These are phyloP conservation scores for Leptestheria dahalacensis DNA, from an alignment of 1,140 invertebrate genomes.

Conservation along the genomic window DNA sequence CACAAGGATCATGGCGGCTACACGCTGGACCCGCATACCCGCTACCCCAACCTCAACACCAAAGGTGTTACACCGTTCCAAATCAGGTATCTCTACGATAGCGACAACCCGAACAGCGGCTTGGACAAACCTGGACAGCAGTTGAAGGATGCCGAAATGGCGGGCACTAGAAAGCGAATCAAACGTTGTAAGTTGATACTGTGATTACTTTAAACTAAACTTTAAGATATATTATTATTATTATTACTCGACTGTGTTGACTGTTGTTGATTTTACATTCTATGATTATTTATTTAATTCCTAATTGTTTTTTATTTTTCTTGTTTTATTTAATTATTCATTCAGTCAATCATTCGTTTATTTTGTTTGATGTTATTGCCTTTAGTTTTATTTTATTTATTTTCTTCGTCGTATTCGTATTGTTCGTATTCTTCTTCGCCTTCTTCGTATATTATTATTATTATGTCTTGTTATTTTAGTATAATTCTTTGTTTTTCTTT, in stretches of 20 bases:
- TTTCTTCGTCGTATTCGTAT: too few relatives aligned
- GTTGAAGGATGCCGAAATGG: background rate
- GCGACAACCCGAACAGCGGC: constrained; percentile 38
- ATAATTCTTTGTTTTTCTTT: constrained; percentile 8
- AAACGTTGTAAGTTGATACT: constrained; percentile 49
- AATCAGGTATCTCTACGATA: constrained; percentile 36
- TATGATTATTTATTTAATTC: too few relatives aligned
- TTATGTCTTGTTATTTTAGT: background rate
- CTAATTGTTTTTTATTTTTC: too few relatives aligned
- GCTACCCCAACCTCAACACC: constrained; percentile 41
- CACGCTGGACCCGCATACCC: constrained; percentile 74
- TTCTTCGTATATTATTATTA: background rate
- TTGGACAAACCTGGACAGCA: constrained; percentile 18
- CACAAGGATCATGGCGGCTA: constrained; percentile 74
- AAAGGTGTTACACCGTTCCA: constrained; percentile 47
- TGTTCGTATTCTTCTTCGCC: too few relatives aligned
- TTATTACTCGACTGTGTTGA: background rate
- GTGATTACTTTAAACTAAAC: too few relatives aligned
- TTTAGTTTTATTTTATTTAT: too few relatives aligned
- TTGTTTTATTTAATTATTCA: too few relatives aligned
- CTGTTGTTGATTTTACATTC: constrained; percentile 5
- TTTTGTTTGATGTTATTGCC: too few relatives aligned
- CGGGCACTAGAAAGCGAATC: constrained; percentile 27
- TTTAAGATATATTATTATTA: background rate
- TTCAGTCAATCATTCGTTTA: too few relatives aligned